phyloP scores from a whole-genome alignment of 2,797 vertebrate species.

The Peromyscus nudipes region DNA sequence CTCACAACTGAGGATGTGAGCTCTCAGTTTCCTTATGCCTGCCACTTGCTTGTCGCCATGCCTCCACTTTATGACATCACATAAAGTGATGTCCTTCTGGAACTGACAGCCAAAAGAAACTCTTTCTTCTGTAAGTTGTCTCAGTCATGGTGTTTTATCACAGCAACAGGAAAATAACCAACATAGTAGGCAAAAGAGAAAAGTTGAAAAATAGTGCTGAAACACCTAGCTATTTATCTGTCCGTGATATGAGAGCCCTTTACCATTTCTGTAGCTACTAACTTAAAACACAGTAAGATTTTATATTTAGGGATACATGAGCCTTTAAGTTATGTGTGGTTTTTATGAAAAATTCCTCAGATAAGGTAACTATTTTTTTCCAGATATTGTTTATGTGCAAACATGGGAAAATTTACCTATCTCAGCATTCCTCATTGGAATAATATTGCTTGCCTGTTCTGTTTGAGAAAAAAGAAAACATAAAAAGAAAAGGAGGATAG shows the following conservation, averaged over 20 bases:
- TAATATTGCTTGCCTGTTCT: not conserved
- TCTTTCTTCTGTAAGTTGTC: not conserved
- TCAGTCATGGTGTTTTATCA: not conserved
- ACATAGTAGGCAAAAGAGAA: not conserved
- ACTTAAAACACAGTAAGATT: not conserved
- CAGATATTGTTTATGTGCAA: not conserved
- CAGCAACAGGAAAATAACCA: not conserved
- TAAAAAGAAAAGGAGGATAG: conserved; percentile 66
- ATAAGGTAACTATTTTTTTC: not conserved
- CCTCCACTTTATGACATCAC: not conserved
- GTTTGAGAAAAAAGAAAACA: conserved; percentile 54
- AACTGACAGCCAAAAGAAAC: not conserved
- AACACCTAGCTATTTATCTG: not conserved
- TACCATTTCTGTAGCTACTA: not conserved
- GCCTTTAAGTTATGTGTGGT: not conserved
- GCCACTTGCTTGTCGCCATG: not conserved
- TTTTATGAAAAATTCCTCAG: conserved; percentile 42
- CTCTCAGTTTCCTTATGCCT: not conserved
- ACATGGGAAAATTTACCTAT: not conserved
- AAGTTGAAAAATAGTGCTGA: conserved; percentile 25
- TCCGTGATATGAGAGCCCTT: not conserved
- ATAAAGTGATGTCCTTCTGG: not conserved
- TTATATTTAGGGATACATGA: not conserved
- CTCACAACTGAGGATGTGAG: not conserved
- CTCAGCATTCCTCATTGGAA: not conserved